These are phyloP conservation scores for Palythoa grandis DNA, from an alignment of 92 coral and sea anemone genomes.

Conservation along the genomic window DNA sequence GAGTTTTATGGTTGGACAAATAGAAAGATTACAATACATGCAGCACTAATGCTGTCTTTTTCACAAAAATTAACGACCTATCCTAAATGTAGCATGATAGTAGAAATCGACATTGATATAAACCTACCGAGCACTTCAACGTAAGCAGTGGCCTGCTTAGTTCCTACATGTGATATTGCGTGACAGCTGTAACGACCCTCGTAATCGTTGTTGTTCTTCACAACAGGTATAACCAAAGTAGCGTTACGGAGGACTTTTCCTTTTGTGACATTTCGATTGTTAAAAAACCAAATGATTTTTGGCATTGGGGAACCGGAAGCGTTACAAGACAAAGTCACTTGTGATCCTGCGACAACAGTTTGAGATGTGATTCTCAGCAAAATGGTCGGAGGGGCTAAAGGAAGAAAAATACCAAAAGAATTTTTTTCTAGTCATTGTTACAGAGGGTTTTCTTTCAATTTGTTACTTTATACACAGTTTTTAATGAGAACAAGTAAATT, in stretches of 20 bases:
- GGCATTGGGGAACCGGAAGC: constrained; percentile 62
- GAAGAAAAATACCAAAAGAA: background rate
- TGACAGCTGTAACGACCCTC: constrained; percentile 63
- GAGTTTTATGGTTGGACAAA: no score
- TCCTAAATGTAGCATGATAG: background rate
- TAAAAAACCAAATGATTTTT: constrained; percentile 53
- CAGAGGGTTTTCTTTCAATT: no score
- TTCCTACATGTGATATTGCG: constrained; percentile 37
- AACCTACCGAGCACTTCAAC: constrained; percentile 54
- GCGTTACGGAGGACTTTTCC: constrained; percentile 43
- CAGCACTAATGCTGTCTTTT: no score
- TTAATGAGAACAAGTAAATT: no score
- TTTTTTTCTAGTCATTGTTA: no score
- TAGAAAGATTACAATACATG: no score
- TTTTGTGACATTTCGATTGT: constrained; percentile 52
- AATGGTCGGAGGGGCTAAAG: constrained; percentile 30
- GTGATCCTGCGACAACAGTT: constrained; percentile 33
- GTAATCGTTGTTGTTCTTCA: constrained; percentile 51
- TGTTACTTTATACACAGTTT: no score
- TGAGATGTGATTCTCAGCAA: constrained; percentile 27
- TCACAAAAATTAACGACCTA: no score
- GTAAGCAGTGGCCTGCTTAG: constrained; percentile 17
- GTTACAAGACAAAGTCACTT: constrained; percentile 40
- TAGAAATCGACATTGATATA: background rate
- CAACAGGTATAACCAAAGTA: constrained; percentile 44